phyloP scores from a whole-genome alignment of 2,113 vertebrate species.

The Peromyscus leucopus region DNA sequence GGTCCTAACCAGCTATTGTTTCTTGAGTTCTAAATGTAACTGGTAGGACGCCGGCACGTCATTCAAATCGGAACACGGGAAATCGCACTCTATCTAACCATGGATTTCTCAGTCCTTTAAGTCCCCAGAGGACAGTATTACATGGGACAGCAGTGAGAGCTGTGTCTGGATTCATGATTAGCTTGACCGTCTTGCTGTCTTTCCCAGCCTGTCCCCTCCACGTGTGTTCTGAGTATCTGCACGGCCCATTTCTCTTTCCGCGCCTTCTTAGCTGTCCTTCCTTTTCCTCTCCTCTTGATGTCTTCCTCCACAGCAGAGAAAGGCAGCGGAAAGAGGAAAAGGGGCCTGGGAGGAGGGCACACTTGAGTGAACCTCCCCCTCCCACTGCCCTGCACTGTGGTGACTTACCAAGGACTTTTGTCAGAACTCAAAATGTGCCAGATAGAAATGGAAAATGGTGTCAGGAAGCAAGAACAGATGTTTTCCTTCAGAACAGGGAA shows the following conservation, averaged over 20 bases:
- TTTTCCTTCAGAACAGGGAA: conserved; percentile 44
- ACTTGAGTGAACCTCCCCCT: not conserved
- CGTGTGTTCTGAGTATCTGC: accelerated
- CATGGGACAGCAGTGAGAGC: not conserved
- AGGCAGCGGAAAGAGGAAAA: not conserved
- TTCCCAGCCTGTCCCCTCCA: not conserved
- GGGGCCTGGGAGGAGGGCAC: not conserved
- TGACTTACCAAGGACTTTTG: conserved; percentile 71
- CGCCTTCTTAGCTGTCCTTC: not conserved
- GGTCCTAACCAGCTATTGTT: not conserved
- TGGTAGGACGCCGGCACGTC: not conserved
- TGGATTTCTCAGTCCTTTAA: not conserved
- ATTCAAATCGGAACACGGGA: not conserved
- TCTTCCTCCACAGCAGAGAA: not conserved
- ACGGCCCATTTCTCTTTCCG: not conserved
- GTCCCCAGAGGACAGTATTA: not conserved
- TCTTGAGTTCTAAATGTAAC: not conserved
- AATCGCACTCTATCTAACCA: not conserved
- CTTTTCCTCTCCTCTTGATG: not conserved
- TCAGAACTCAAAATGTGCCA: conserved; percentile 48
- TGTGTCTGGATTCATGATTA: not conserved
- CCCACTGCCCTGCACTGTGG: not conserved
- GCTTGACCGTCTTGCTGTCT: not conserved
- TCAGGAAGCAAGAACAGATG: conserved; percentile 66
- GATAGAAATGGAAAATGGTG: conserved; percentile 59